Percentiles rank a stretch among this genome's conserved stretches.
These are phyloP conservation scores for Puma concolor DNA, from an alignment of 2,113 vertebrate species.

Conservation along the genomic window DNA sequence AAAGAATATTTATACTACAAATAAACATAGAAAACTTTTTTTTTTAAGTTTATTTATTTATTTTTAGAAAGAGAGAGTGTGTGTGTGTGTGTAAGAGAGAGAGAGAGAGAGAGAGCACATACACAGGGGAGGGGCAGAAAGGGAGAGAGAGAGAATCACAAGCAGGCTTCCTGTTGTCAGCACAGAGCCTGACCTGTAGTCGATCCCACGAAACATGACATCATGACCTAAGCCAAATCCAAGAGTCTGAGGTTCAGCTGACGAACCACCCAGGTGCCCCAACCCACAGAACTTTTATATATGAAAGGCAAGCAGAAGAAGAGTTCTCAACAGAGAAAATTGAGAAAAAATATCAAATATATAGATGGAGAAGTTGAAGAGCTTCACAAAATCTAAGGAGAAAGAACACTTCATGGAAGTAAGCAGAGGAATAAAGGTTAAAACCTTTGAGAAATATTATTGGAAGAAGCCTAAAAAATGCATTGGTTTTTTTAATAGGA, in stretches of 20 bases:
- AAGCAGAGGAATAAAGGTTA: background rate
- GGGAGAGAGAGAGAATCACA: too few species aligned
- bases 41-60: too few species aligned
- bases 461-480: background rate
- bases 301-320: background rate
- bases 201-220: too few species aligned
- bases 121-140: too few species aligned
- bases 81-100: too few species aligned
- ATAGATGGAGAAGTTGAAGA: background rate
- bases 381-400: background rate
- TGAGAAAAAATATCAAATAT: background rate
- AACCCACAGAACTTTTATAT: background rate
- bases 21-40: background rate
- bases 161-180: too few species aligned
- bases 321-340: background rate
- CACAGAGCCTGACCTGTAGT: too few species aligned
- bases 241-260: too few species aligned
- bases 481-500: background rate
- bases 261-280: too few species aligned
- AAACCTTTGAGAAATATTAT: background rate
- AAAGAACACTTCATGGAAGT: background rate
- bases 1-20: background rate
- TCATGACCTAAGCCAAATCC: too few species aligned
- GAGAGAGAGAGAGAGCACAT: too few species aligned
- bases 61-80: too few species aligned